phyloP scores from a whole-genome alignment of 2,888 invertebrate genomes.

The Biston stratarius region DNA sequence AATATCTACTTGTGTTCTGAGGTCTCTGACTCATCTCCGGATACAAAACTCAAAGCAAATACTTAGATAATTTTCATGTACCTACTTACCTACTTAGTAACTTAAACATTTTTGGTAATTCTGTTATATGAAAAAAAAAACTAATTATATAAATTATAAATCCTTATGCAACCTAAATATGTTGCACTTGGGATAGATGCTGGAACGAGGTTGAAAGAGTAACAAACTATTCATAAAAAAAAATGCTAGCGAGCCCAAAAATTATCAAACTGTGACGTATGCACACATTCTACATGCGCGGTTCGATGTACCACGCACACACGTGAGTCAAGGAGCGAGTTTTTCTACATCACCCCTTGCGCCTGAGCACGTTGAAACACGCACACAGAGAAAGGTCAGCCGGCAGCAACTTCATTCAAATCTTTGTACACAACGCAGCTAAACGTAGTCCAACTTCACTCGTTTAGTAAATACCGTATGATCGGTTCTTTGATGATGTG shows the following conservation, averaged over 20 bases:
- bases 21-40: too few relatives aligned
- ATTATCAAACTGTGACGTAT: conserved; percentile 3
- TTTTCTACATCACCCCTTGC: conserved; percentile 53
- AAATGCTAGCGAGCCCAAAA: background rate
- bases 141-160: too few relatives aligned
- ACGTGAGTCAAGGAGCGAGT: conserved; percentile 44
- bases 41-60: too few relatives aligned
- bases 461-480: conserved; percentile 68
- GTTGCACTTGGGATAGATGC: too few relatives aligned
- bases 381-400: conserved; percentile 59
- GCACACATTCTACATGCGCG: background rate
- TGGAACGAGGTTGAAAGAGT: too few relatives aligned
- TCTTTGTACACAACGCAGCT: conserved; percentile 57
- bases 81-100: too few relatives aligned
- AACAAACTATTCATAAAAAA: too few relatives aligned
- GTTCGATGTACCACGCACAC: conserved; percentile 50
- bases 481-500: conserved; percentile 77
- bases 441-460: conserved; percentile 69
- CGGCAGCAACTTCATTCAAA: conserved; percentile 77
- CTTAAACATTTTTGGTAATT: too few relatives aligned
- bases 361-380: conserved; percentile 51
- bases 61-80: too few relatives aligned
- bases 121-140: too few relatives aligned
- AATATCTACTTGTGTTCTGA: too few relatives aligned
- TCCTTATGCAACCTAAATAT: too few relatives aligned